Evolutionary conservation across 1,140 invertebrate species (phyloP).

Genomic region (Drosophila arizonae): DNA sequence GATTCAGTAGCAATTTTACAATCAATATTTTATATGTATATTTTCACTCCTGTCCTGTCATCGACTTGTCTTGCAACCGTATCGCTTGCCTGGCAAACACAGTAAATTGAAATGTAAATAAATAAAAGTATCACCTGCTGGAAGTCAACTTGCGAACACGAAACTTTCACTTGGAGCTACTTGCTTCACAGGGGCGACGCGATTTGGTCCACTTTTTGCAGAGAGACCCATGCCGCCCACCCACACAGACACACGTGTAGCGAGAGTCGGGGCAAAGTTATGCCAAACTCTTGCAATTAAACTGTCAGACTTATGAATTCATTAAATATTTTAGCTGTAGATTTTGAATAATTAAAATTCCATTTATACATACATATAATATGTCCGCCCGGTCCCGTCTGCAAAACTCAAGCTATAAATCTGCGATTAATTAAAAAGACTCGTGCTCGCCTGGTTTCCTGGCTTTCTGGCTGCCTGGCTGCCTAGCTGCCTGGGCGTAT

Average conservation of each 20-base stretch:
- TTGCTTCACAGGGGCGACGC: neutral
- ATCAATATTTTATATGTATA: slow-evolving; percentile 3
- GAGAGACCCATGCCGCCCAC: neutral
- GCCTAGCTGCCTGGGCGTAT: slow-evolving; percentile 47
- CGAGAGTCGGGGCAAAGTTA: slow-evolving; percentile 51
- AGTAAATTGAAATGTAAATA: slow-evolving; percentile 45
- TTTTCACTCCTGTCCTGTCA: neutral
- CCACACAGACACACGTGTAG: neutral
- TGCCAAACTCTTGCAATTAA: slow-evolving; percentile 75
- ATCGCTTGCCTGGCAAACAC: no score
- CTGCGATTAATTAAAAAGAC: slow-evolving; percentile 76
- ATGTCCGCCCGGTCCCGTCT: slow-evolving; percentile 14
- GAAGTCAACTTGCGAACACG: neutral
- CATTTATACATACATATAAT: slow-evolving; percentile 63
- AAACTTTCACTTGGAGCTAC: neutral
- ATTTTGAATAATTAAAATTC: slow-evolving; percentile 80
- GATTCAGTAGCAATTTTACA: neutral
- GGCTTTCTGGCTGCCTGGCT: neutral
- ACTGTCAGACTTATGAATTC: slow-evolving; percentile 80
- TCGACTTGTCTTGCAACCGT: slow-evolving; percentile 13
- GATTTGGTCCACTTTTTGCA: slow-evolving; percentile 16
- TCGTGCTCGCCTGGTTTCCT: slow-evolving; percentile 8
- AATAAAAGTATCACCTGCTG: slow-evolving; percentile 39
- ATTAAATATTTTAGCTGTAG: slow-evolving; percentile 80
- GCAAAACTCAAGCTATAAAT: slow-evolving; percentile 69